Evolutionary conservation across 2,797 vertebrate species (phyloP).

Genomic region (Myiothlypis chrysogaster): DNA sequence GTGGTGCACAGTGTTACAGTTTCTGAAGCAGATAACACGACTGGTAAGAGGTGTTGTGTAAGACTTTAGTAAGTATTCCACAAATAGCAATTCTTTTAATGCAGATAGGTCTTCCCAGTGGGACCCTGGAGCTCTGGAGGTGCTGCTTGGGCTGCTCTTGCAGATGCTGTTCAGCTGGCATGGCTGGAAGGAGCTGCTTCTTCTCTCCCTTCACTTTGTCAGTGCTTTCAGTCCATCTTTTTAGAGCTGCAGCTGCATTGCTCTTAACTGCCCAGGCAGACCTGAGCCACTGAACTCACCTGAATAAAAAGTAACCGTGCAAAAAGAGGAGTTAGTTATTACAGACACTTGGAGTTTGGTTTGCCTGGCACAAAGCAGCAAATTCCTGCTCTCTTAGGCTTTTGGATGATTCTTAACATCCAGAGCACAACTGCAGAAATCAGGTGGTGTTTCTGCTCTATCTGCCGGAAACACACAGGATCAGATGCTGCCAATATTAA

Average conservation of each 20-base stretch:
- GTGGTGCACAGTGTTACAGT: neutral
- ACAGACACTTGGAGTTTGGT: neutral
- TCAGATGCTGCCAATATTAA: constrained; percentile 19
- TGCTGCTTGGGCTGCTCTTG: neutral
- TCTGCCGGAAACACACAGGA: constrained; percentile 56
- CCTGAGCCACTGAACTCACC: neutral
- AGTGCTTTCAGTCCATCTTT: neutral
- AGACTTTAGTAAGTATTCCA: neutral
- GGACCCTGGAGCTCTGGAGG: neutral
- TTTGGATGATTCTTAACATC: neutral
- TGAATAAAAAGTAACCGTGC: neutral
- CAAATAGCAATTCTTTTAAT: constrained; percentile 27
- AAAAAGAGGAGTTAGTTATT: neutral
- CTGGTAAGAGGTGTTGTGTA: neutral
- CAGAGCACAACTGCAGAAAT: neutral
- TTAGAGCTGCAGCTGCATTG: neutral
- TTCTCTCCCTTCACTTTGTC: neutral
- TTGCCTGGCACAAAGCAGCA: neutral
- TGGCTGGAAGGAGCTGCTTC: neutral
- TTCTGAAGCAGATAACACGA: neutral
- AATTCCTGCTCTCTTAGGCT: neutral
- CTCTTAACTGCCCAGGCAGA: rapidly evolving
- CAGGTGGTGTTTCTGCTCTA: constrained; percentile 35
- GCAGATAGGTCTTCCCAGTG: neutral
- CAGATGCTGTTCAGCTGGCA: rapidly evolving